Evolutionary conservation across 2,797 vertebrate genomes (phyloP).

Genomic region (Brachyalestes nurse): DNA sequence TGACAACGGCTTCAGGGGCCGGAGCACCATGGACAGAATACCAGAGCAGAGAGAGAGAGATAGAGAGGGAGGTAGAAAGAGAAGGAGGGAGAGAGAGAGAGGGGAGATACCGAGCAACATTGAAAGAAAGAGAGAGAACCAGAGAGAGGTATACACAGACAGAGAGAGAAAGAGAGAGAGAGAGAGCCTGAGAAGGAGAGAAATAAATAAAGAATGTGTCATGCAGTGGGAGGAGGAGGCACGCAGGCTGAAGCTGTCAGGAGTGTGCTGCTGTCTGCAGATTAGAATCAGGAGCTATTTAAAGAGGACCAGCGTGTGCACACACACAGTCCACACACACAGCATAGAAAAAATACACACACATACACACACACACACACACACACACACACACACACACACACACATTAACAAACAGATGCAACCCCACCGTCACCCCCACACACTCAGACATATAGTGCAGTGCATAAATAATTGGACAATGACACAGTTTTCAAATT

Average conservation of each 20-base stretch:
- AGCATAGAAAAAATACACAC: neutral
- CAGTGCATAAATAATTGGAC: neutral
- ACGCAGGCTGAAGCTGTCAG: conserved; percentile 77
- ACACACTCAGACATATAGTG: neutral
- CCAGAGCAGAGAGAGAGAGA: conserved; percentile 22
- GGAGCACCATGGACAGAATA: conserved; percentile 67
- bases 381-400: conserved; percentile 13
- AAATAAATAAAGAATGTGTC: conserved; percentile 70
- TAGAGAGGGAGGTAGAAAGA: conserved; percentile 52
- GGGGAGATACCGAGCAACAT: neutral
- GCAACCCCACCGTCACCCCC: neutral
- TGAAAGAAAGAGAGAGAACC: neutral
- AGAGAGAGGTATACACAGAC: conserved; percentile 7
- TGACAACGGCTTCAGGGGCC: conserved; percentile 81
- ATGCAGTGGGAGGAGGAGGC: conserved; percentile 75
- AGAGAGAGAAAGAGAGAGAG: neutral
- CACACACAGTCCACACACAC: conserved; percentile 12
- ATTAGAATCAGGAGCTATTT: conserved; percentile 81
- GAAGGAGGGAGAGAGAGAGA: neutral
- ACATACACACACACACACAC: neutral
- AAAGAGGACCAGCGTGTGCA: conserved; percentile 65
- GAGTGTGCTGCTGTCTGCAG: conserved; percentile 81
- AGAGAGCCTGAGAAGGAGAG: neutral
- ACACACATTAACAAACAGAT: neutral
- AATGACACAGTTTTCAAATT: neutral